Percentiles rank a stretch among this genome's conserved stretches.
Evolutionary conservation across 2,113 vertebrate species (phyloP).

Genomic region (Varanus salvator): DNA sequence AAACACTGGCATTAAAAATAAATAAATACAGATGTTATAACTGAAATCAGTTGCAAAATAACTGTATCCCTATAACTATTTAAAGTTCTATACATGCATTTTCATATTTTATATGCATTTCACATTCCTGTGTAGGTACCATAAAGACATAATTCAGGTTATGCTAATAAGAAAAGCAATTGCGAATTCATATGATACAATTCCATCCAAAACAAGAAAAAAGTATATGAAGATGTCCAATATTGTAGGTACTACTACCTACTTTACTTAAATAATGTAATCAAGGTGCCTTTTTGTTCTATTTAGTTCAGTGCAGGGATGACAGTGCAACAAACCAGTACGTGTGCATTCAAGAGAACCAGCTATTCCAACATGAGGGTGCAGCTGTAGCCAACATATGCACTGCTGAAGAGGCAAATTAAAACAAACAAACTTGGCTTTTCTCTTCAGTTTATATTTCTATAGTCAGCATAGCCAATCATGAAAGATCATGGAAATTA

Average conservation of each 20-base stretch:
- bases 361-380: neutral
- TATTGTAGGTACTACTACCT: neutral
- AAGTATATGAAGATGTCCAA: neutral
- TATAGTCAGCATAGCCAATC: too few species aligned
- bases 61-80: neutral
- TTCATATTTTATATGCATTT: neutral
- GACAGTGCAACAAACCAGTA: neutral
- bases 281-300: neutral
- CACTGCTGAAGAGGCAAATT: neutral
- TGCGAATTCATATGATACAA: neutral
- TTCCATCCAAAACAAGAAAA: neutral
- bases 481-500: too few species aligned
- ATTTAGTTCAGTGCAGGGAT: neutral
- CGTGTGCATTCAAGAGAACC: neutral
- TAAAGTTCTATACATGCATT: neutral
- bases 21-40: constrained; percentile 26
- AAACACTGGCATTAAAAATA: neutral
- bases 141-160: neutral
- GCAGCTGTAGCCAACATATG: neutral
- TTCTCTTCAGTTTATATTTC: neutral
- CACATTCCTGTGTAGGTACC: neutral
- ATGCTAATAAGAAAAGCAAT: neutral
- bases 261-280: neutral
- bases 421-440: neutral
- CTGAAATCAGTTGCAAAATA: neutral